Conservation (phyloP, 2,113 vertebrate species). For the Etheostoma spectabile region DNA sequence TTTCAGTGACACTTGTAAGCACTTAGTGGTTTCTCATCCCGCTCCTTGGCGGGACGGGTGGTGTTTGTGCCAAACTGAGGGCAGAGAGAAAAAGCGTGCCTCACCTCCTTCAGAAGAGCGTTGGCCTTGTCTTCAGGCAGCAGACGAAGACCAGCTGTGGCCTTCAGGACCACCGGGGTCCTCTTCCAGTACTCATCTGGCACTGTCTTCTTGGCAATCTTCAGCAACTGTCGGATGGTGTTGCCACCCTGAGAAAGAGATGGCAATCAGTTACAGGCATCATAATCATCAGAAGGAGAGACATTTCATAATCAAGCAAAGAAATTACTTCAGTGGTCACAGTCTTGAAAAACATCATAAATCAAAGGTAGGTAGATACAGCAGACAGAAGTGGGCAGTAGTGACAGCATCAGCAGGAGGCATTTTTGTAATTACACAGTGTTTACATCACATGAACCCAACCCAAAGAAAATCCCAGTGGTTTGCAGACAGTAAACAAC, state of each 20-base stretch:
- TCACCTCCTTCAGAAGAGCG: constrained; percentile 91
- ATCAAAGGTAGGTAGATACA: not conserved
- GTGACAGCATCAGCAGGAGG: constrained; percentile 43
- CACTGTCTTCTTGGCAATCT: constrained; percentile 90
- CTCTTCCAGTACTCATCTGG: constrained; percentile 91
- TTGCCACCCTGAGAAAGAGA: constrained; percentile 88
- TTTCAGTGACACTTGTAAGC: constrained; percentile 80
- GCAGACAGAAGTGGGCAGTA: constrained; percentile 26
- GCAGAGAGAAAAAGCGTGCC: constrained; percentile 61
- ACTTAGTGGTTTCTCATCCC: constrained; percentile 81
- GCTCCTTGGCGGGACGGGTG: constrained; percentile 63
- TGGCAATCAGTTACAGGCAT: constrained; percentile 3
- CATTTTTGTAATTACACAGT: constrained; percentile 63
- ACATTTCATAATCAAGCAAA: not conserved
- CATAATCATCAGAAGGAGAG: not conserved
- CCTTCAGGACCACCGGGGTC: constrained; percentile 96
- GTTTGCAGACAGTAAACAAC: constrained; percentile 37
- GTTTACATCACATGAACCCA: constrained; percentile 65
- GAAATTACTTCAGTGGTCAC: constrained; percentile 3
- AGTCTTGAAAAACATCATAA: constrained; percentile 7
- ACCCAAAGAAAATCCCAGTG: constrained; percentile 55
- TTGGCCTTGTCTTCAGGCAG: constrained; percentile 91
- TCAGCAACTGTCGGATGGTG: constrained; percentile 89
- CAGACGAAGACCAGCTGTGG: constrained; percentile 94
- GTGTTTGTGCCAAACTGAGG: constrained; percentile 76